These are phyloP conservation scores for Adineta ricciae DNA, from an alignment of 2,888 invertebrate genomes.

Conservation along the genomic window DNA sequence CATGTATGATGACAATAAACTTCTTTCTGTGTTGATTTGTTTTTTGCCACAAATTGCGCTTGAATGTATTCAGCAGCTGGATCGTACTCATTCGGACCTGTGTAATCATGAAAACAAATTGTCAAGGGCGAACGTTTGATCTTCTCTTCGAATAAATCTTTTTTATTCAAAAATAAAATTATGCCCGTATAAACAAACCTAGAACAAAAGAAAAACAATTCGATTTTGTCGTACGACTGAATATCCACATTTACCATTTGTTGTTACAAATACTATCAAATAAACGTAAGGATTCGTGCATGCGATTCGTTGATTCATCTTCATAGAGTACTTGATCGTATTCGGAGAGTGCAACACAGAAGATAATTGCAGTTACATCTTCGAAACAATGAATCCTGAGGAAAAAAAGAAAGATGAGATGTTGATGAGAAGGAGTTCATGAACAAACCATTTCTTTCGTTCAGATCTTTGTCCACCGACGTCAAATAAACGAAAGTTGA, in stretches of 20 bases:
- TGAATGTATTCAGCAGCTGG: slow-evolving; percentile 93
- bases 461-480: slow-evolving; percentile 80
- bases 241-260: slow-evolving; percentile 76
- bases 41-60: slow-evolving; percentile 99
- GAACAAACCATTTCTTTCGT: slow-evolving; percentile 79
- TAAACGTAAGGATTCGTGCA: slow-evolving; percentile 98
- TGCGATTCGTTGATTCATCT: slow-evolving; percentile 79
- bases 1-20: slow-evolving; percentile 99
- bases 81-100: slow-evolving; percentile 59
- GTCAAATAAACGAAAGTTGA: slow-evolving; percentile 97
- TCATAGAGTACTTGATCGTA: slow-evolving; percentile 99
- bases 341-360: slow-evolving; percentile 99
- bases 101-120: slow-evolving; percentile 98
- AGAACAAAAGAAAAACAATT: neutral
- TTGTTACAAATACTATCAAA: slow-evolving; percentile 99
- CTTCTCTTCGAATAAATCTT: slow-evolving; percentile 99
- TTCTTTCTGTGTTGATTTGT: slow-evolving; percentile 99
- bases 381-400: slow-evolving; percentile 79
- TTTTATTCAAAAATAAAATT: slow-evolving; percentile 98
- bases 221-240: neutral
- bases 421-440: neutral
- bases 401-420: neutral
- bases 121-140: slow-evolving; percentile 97
- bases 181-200: slow-evolving; percentile 82
- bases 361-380: slow-evolving; percentile 98